A percentile compares a stretch with the other conserved stretches of the same genome.
Evolutionary conservation across 2,888 invertebrate genomes (phyloP).

Genomic region (Druceiella hillmani): DNA sequence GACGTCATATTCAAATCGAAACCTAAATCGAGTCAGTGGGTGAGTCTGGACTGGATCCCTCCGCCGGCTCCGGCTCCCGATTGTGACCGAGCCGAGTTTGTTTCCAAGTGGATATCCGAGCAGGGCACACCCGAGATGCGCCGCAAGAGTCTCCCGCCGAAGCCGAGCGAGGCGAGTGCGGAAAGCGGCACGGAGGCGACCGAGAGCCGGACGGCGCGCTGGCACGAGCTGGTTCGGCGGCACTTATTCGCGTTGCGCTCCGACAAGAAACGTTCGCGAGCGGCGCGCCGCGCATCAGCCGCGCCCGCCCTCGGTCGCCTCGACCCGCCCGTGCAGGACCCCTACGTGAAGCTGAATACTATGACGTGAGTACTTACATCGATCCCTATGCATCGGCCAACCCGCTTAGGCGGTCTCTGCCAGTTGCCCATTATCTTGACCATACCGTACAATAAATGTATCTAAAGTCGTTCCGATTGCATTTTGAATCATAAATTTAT

Average conservation of each 20-base stretch:
- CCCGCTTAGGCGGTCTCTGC: too few species aligned
- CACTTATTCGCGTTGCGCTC: slow-evolving; percentile 45
- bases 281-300: slow-evolving; percentile 41
- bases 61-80: slow-evolving; percentile 44
- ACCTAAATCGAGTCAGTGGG: slow-evolving; percentile 54
- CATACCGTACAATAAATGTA: too few species aligned
- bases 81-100: slow-evolving; percentile 51
- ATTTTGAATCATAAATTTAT: too few species aligned
- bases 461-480: too few species aligned
- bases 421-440: too few species aligned
- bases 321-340: slow-evolving; percentile 28
- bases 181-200: slow-evolving; percentile 49
- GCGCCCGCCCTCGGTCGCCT: slow-evolving; percentile 34
- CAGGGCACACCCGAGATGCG: slow-evolving; percentile 47
- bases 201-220: slow-evolving; percentile 42
- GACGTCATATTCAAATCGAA: slow-evolving; percentile 53
- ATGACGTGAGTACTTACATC: slow-evolving; percentile 41
- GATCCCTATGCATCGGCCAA: too few species aligned
- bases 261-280: slow-evolving; percentile 46
- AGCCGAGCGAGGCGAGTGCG: slow-evolving; percentile 50
- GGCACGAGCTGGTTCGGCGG: slow-evolving; percentile 49
- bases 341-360: slow-evolving; percentile 44
- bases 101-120: slow-evolving; percentile 50
- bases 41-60: slow-evolving; percentile 51
- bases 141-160: slow-evolving; percentile 47